These are phyloP conservation scores for Gallinago undulata DNA, from an alignment of 2,113 vertebrate genomes.

Conservation along the genomic window DNA sequence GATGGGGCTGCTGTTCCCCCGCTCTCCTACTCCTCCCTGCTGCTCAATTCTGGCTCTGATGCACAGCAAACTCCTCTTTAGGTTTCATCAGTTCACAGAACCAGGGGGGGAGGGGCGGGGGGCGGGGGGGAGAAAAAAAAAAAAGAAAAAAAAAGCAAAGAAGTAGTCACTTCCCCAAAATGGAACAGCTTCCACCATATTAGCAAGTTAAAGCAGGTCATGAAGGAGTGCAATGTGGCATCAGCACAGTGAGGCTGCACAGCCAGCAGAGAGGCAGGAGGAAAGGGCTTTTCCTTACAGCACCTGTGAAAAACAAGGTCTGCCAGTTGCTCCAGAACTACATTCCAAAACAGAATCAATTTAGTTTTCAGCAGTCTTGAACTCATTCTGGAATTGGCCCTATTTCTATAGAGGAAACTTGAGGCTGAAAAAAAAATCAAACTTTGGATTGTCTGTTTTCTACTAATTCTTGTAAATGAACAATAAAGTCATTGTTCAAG, in stretches of 20 bases:
- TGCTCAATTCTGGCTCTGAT: neutral
- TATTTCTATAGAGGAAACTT: neutral
- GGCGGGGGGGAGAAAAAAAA: neutral
- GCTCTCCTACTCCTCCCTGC: neutral
- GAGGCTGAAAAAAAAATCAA: neutral
- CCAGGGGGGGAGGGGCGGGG: no score
- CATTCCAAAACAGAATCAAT: neutral
- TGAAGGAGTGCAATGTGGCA: neutral
- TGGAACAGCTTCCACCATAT: neutral
- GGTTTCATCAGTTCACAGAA: neutral
- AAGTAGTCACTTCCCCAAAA: neutral
- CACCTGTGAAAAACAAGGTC: neutral
- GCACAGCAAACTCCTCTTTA: neutral
- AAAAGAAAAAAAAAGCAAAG: neutral
- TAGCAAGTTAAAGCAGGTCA: neutral
- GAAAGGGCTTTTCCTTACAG: neutral
- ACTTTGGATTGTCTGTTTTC: neutral
- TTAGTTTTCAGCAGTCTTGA: neutral
- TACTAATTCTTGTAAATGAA: neutral
- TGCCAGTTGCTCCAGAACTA: neutral
- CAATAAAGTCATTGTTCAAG: neutral
- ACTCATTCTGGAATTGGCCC: neutral
- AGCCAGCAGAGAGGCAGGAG: neutral
- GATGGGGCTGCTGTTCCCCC: neutral
- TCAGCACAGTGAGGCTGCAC: neutral